Evolutionary conservation across 2,113 vertebrate species (phyloP), one percentile per base, ranked within the genome.

Genomic region (Periophthalmodon schlosseri): DNA sequence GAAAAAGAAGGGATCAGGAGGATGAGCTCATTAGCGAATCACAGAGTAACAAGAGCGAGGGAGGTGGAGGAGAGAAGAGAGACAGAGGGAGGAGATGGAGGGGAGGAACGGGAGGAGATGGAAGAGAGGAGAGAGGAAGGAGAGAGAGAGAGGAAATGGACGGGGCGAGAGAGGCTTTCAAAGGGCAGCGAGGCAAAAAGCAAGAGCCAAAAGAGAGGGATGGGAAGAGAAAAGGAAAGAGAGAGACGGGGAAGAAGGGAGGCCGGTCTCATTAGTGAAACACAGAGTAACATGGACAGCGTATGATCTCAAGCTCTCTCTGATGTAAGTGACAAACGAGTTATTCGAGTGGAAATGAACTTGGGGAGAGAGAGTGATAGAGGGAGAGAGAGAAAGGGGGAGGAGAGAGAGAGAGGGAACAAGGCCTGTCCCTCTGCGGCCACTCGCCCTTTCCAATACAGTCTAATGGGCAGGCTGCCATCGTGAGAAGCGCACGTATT

Each of bases 251-350:
- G 81, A 76, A 76, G 73, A 76, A 80, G 77, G 83, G 84, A 81
- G 49, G 75, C 80, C 73, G 84, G 83, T 79, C 89, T 92, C 87
- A 89, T 91, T 92, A 92, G 87, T 1, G 79, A 83, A 90, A 91
- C 88, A 92, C 89, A 88, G 87, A 91, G 88, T 84, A 83, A 74
- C 84, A 49, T 75, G 28, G 79, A 77, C 87, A 72, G 79, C 77
- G 73, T 90, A 76, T 92, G 91, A 92, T 91, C 90, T 92, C 80
- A 75, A 70, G 73, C 73, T 86, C 79, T 82, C 88, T 92, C 89
- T 91, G 90, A 92, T 89, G 88, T 92, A 69, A 74, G 85, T 85
- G 88, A 92, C 87, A 91, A 91, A 87, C 78, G 82, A 85, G 83
- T 87, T 87, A 84, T 85, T 87, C 82, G 2, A 88, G 85, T 91